Conservation (phyloP, 2,888 invertebrate genomes). For the Netelia inedita region DNA sequence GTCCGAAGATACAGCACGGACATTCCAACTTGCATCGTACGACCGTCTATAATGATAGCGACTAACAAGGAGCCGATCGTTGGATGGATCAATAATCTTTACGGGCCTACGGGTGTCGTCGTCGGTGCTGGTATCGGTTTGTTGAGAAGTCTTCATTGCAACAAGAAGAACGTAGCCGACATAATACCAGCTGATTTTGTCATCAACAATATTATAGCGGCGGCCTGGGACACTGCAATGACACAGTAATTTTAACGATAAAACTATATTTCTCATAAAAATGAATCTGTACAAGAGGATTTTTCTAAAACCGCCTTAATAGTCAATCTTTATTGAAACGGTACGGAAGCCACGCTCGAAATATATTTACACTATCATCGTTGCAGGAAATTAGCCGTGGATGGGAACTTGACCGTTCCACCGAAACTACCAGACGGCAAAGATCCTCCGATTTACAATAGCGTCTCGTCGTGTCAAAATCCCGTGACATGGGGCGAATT, state of each 20-base stretch:
- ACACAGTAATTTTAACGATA: constrained; percentile 71
- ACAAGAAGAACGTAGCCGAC: constrained; percentile 87
- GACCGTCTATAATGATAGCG: constrained; percentile 88
- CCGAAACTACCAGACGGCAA: too few relatives aligned
- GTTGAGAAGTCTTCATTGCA: constrained; percentile 87
- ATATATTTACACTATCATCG: neutral
- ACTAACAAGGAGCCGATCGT: constrained; percentile 84
- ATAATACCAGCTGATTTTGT: constrained; percentile 90
- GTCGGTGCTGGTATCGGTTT: constrained; percentile 87
- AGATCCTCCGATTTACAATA: constrained; percentile 92
- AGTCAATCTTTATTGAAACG: too few relatives aligned
- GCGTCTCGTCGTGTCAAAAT: constrained; percentile 93
- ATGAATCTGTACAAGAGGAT: too few relatives aligned
- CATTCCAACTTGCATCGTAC: constrained; percentile 89
- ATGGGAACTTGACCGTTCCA: neutral
- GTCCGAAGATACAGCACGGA: constrained; percentile 86
- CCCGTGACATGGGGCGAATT: constrained; percentile 92
- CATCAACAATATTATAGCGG: constrained; percentile 87
- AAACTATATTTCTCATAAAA: too few relatives aligned
- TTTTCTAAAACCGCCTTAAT: too few relatives aligned
- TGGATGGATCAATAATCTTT: constrained; percentile 90
- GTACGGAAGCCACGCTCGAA: too few relatives aligned
- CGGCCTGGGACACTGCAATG: constrained; percentile 86
- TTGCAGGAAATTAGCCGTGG: constrained; percentile 32
- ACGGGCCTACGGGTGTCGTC: constrained; percentile 88